These are phyloP conservation scores for Heliconius aoede DNA, from an alignment of 2,888 invertebrate genomes.

Conservation along the genomic window DNA sequence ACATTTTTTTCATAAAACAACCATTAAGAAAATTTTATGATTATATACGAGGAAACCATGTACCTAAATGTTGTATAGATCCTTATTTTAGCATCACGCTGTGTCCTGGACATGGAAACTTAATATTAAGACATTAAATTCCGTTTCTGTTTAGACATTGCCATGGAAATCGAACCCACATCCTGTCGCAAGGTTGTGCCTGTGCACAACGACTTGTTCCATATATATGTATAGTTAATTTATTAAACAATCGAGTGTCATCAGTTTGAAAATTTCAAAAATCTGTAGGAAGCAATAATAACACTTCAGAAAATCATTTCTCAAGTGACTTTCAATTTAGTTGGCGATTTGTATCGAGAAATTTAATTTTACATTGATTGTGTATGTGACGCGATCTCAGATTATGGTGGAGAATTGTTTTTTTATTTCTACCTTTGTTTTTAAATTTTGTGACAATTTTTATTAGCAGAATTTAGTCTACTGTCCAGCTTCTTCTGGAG, in stretches of 20 bases:
- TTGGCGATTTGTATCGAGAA: conserved; percentile 46
- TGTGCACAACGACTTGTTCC: background rate
- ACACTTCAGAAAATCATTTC: conserved; percentile 58
- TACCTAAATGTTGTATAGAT: no score
- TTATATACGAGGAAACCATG: no score
- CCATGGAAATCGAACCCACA: no score
- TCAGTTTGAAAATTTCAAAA: conserved; percentile 5
- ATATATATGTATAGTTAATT: no score
- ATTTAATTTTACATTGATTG: conserved; percentile 29
- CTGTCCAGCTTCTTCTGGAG: background rate
- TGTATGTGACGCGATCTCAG: conserved; percentile 8
- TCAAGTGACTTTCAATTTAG: conserved; percentile 64
- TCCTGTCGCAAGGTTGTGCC: no score
- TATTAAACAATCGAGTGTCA: conserved; percentile 15
- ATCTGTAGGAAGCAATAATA: conserved; percentile 43
- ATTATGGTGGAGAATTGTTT: background rate
- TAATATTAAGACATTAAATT: no score
- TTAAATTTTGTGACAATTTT: no score
- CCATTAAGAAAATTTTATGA: no score
- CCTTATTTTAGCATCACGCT: no score
- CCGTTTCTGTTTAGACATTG: no score
- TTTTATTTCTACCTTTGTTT: background rate
- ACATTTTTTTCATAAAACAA: no score
- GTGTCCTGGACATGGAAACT: no score
- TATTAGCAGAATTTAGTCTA: background rate